Evolutionary conservation across 1,140 invertebrate genomes (phyloP).

Genomic region (Campoletis sonorensis): DNA sequence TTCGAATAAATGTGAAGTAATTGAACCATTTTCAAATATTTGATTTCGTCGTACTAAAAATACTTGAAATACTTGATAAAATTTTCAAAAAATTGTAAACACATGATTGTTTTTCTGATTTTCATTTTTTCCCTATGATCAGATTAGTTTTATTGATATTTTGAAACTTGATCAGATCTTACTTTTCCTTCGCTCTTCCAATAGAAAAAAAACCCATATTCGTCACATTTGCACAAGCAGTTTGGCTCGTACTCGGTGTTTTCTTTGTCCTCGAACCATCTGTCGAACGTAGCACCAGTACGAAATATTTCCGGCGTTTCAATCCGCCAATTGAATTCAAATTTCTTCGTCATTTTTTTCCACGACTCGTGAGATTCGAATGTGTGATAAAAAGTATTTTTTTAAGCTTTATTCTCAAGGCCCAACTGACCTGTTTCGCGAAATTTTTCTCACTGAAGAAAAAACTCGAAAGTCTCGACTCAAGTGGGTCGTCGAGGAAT

Average conservation of each 20-base stretch:
- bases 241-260: constrained; percentile 90
- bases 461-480: background rate
- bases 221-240: constrained; percentile 96
- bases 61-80: too few species aligned
- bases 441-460: constrained; percentile 18
- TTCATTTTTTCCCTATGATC: too few species aligned
- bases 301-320: constrained; percentile 92
- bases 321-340: constrained; percentile 98
- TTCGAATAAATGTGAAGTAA: too few species aligned
- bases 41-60: too few species aligned
- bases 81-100: too few species aligned
- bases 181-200: constrained; percentile 98
- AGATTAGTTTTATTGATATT: too few species aligned
- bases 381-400: background rate
- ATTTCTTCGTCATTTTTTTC: constrained; percentile 94
- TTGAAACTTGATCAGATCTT: constrained; percentile 62
- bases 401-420: background rate
- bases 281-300: constrained; percentile 90
- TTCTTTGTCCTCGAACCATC: constrained; percentile 98
- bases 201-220: constrained; percentile 99
- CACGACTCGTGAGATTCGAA: background rate
- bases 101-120: too few species aligned
- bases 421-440: constrained; percentile 23
- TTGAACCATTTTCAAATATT: too few species aligned
- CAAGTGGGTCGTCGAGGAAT: constrained; percentile 30